These are phyloP conservation scores for Etia nguti DNA, from an alignment of 2,113 vertebrate genomes.

Conservation along the genomic window DNA sequence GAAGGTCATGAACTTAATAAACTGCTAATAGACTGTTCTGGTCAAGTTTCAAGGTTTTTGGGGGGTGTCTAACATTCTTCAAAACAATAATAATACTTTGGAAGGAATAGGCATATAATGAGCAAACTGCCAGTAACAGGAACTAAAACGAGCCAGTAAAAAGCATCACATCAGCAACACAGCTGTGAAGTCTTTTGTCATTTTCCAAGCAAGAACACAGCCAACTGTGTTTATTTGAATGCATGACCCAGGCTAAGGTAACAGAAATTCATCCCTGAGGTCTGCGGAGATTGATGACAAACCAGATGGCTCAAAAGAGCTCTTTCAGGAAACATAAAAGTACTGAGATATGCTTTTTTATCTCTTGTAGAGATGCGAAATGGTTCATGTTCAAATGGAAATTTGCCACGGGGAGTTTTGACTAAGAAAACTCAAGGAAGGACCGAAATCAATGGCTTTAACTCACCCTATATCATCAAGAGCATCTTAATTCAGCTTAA, in stretches of 20 bases:
- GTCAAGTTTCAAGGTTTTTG: background rate
- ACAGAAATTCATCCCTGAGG: background rate
- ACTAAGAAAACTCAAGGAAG: background rate
- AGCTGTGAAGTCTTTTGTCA: background rate
- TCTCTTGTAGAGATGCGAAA: background rate
- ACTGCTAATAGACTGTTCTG: background rate
- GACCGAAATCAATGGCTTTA: background rate
- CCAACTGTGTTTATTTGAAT: background rate
- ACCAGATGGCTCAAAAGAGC: background rate
- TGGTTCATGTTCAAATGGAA: background rate
- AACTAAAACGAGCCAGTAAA: background rate
- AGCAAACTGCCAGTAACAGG: background rate
- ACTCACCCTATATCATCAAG: background rate
- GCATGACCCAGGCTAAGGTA: background rate
- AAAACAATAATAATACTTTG: background rate
- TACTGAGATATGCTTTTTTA: background rate
- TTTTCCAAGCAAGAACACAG: background rate
- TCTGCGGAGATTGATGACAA: background rate
- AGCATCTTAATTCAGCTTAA: background rate
- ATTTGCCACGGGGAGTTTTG: background rate
- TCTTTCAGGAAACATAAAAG: background rate
- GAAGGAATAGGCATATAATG: background rate
- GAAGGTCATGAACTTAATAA: background rate
- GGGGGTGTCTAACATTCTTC: background rate
- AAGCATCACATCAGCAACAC: background rate